Percentiles rank a stretch among this genome's conserved stretches.
Conservation (phyloP, 2,888 invertebrate genomes). For the Epistrophe grossulariae region DNA sequence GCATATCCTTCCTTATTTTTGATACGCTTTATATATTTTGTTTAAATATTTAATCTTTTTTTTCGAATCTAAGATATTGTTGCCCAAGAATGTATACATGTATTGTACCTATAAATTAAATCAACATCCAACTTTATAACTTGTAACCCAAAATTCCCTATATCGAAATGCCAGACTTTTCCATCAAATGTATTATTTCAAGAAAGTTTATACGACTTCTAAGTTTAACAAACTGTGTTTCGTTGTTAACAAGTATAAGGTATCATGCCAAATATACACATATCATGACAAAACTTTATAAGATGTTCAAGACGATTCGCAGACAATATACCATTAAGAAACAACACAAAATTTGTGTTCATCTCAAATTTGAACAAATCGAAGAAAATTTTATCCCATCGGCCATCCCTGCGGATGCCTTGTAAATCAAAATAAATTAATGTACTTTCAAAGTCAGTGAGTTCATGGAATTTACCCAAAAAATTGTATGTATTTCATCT, state of each 20-base stretch:
- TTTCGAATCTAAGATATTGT: no score
- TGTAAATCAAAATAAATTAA: conserved; percentile 20
- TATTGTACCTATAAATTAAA: no score
- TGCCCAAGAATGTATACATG: no score
- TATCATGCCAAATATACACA: conserved; percentile 1
- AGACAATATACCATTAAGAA: background rate
- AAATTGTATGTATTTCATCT: background rate
- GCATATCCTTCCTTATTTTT: no score
- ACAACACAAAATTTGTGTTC: background rate
- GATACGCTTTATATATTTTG: no score
- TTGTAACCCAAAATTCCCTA: background rate
- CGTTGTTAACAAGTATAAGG: background rate
- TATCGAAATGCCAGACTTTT: background rate
- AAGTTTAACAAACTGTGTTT: conserved; percentile 16
- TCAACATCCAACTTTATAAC: background rate
- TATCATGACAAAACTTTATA: background rate
- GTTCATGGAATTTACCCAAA: conserved; percentile 25
- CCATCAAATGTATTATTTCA: background rate
- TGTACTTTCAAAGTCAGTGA: conserved; percentile 38
- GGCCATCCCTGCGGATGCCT: background rate
- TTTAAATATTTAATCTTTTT: no score
- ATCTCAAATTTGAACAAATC: background rate
- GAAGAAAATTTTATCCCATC: background rate
- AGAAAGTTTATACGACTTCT: background rate
- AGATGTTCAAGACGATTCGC: background rate